Base-by-base conservation (phyloP, 53 echinoderm and acorn worm genomes). In the Echinarachnius parma region DNA sequence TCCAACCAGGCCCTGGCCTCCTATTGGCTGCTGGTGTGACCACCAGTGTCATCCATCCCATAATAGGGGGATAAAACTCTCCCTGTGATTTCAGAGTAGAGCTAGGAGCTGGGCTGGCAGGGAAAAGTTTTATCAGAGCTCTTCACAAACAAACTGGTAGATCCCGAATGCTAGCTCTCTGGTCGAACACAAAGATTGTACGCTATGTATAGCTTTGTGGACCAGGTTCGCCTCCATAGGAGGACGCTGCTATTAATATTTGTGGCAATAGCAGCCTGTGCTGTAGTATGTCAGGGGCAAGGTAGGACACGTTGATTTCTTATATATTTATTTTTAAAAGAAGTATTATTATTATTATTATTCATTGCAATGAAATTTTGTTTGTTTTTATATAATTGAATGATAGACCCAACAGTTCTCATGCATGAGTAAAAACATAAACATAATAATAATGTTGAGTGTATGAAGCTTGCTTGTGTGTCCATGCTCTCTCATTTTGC, bases 151-250 rank as follows among this genome's bases (percentile, higher is more conserved):
- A 29, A 39, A 56, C 74, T 56, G 74, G 35, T 36, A n/a, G n/a
- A 42, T 57, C 57, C 57, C 26, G 74, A 72, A 44, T 56, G 68
- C 68, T 68, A 20, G 68, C 52, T 50, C 68, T 29, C 68, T 68
- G 68, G 68, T 68, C 53, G 32, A 3, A 50, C 87, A 84, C 87
- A 80, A 78, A 92, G 92, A 92, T 87, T 92, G 91, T 92, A 87
- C 92, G 75, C 61, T 82, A 92, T 92, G 92, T 92, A 92, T 92
- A 87, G 92, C 92, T 92, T 85, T 87, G 92, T 92, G 81, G 87
- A 84, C 92, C 77, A 75, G 75, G 72, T 80, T 33, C 59, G 55
- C 64, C 78, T 48, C 56, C 77, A 80, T 61, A 77, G 78, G 72
- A 78, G 74, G 78, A 65, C 63, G 39, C 81, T 92, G 69, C 64